Evolutionary conservation across 2,888 invertebrate species (phyloP), one percentile per base, ranked within the genome.

Genomic region (Molanna angustata): DNA sequence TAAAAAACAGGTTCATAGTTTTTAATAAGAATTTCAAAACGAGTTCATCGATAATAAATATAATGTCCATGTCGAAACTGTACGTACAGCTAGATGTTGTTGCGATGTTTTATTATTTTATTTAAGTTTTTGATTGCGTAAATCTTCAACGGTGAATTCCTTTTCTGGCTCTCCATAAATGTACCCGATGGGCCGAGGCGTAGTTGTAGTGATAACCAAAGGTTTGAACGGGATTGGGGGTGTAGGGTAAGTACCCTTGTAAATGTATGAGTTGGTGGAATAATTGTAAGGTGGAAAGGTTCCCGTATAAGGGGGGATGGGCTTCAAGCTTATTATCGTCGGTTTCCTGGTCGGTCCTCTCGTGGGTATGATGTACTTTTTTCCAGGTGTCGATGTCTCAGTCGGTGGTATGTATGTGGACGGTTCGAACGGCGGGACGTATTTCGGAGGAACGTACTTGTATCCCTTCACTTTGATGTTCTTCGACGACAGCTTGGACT

Each of bases 181-280:
- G 11, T 49, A 49, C 16, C 49, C 49, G 6, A 21, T 13, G 3
- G 35, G 16, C 2, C 14, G 11, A 9, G 9, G 39, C 1, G 27
- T 49, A 4, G 49, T 49, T 7, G 47, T 17, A 4, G 17, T 20
- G 18, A n/a, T 16, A 1, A 13, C 40, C 4, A 49, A 17, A 4
- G 49, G 49, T 11, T 18, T 49, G 14, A 49, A 31, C 3, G 42
- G 42, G 3, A 16, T 1, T 9, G 49, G 49, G 2, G 22, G 6
- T 3, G 49, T 21, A 2, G 49, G 49, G 22, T 49, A 49, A 7
- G 49, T 49, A 9, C 49, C 49, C 3, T 42, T 49, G 35, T 33
- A 43, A 1, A 22, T 49, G 11, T 49, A 49, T 2, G 21, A 33
- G n/a, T 49, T 43, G 0, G 43, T 17, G 9, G 42, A 21, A 4